Evolutionary conservation across 64 coral and sea anemone genomes (phyloP).

Genomic region (Astreopora myriophthalma): DNA sequence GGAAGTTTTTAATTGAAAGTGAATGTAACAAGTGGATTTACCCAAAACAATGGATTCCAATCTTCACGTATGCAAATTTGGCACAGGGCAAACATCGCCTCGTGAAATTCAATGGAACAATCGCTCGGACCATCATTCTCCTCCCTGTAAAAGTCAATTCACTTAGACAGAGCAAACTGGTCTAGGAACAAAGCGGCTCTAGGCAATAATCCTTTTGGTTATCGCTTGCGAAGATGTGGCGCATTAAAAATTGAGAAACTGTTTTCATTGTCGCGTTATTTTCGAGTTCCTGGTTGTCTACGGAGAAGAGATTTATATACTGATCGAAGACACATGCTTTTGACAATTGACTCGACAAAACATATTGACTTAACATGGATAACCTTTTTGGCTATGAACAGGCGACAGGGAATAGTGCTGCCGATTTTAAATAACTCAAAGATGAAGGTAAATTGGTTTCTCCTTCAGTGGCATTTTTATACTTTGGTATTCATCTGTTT

Average conservation of each 20-base stretch:
- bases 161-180: constrained; percentile 3
- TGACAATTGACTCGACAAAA: not conserved
- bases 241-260: constrained; percentile 27
- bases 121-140: not conserved
- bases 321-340: not conserved
- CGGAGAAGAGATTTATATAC: not conserved
- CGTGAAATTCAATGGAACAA: not conserved
- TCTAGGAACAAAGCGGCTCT: not conserved
- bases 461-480: too few relatives aligned
- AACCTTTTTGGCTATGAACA: too few relatives aligned
- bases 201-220: not conserved
- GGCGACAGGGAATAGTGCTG: too few relatives aligned
- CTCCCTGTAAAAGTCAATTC: constrained; percentile 27
- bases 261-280: not conserved
- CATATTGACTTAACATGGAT: too few relatives aligned
- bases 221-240: constrained; percentile 6
- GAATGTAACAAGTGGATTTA: constrained; percentile 12
- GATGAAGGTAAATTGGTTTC: too few relatives aligned
- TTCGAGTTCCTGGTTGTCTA: not conserved
- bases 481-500: too few relatives aligned
- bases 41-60: constrained; percentile 31
- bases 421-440: too few relatives aligned
- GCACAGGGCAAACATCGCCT: constrained; percentile 1
- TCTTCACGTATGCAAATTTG: constrained; percentile 40
- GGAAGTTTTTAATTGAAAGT: constrained; percentile 41